These are phyloP conservation scores for Drosophila auraria DNA, from an alignment of 1,140 invertebrate genomes.

Conservation along the genomic window DNA sequence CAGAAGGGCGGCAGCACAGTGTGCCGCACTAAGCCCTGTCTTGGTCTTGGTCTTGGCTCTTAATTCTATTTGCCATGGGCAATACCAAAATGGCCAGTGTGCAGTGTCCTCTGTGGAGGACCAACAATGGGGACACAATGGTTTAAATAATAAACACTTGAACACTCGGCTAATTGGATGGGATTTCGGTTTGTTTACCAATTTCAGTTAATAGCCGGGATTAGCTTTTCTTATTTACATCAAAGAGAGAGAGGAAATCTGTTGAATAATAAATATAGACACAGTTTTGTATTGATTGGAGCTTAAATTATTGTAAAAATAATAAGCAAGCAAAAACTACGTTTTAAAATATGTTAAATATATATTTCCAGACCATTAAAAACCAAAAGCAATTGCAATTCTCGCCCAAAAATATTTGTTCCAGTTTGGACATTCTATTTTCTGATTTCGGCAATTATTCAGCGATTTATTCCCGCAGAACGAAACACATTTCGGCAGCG, in stretches of 20 bases:
- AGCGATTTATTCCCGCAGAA: slow-evolving; percentile 20
- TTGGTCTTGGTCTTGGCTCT: slow-evolving; percentile 18
- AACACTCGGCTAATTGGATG: slow-evolving; percentile 30
- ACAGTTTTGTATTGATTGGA: not conserved
- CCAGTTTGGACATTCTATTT: slow-evolving; percentile 26
- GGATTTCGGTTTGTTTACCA: slow-evolving; percentile 29
- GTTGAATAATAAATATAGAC: not conserved
- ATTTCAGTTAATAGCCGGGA: slow-evolving; percentile 16
- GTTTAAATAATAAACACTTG: slow-evolving; percentile 45
- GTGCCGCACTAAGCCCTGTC: slow-evolving; percentile 27
- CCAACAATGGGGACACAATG: slow-evolving; percentile 10
- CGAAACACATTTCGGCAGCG: slow-evolving; percentile 26
- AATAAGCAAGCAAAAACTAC: no score
- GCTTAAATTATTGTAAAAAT: not conserved
- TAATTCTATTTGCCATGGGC: slow-evolving; percentile 47
- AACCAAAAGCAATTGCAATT: slow-evolving; percentile 27
- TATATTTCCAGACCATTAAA: not conserved
- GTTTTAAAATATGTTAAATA: no score
- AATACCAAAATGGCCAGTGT: slow-evolving; percentile 23
- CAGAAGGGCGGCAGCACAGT: slow-evolving; percentile 17
- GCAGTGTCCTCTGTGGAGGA: not conserved
- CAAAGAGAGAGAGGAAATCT: not conserved
- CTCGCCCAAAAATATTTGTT: slow-evolving; percentile 23
- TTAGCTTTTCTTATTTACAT: slow-evolving; percentile 8
- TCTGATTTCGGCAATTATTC: slow-evolving; percentile 32